A percentile compares a stretch with the other conserved stretches of the same genome.
phyloP scores from a whole-genome alignment of 2,113 vertebrate genomes.

The Phyllostomus discolor region DNA sequence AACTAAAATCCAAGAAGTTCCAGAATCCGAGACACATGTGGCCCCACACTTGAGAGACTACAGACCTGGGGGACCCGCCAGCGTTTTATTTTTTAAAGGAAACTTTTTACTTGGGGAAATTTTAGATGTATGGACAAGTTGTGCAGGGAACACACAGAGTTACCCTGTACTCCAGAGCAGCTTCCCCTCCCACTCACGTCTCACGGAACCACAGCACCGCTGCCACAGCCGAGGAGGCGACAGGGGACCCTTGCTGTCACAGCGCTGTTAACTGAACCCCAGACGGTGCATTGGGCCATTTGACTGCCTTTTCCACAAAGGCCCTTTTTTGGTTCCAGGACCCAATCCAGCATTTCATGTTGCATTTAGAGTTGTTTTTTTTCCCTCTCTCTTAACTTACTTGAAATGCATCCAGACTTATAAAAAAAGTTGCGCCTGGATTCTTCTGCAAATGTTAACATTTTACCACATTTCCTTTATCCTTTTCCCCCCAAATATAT shows the following conservation, averaged over 20 bases:
- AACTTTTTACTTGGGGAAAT: not conserved
- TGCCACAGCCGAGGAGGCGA: not conserved
- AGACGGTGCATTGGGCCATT: no score
- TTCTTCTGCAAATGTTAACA: not conserved
- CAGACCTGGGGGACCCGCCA: not conserved
- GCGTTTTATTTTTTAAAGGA: not conserved
- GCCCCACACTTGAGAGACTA: rapidly evolving
- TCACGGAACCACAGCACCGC: rapidly evolving
- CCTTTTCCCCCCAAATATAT: no score
- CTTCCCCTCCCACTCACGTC: rapidly evolving
- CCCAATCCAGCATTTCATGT: not conserved
- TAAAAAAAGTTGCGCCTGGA: not conserved
- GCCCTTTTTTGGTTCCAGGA: no score
- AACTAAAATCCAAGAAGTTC: not conserved
- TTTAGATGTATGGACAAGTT: not conserved
- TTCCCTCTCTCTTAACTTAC: not conserved
- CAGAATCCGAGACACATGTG: not conserved
- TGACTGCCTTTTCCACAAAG: not conserved
- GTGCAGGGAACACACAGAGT: rapidly evolving
- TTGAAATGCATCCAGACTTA: not conserved
- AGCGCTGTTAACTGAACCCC: no score
- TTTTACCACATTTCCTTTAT: not conserved
- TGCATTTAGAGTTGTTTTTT: not conserved
- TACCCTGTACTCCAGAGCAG: rapidly evolving
- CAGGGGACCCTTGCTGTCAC: no score